Evolutionary conservation across 2,888 invertebrate genomes (phyloP).

Genomic region (Patella ulyssiponensis): DNA sequence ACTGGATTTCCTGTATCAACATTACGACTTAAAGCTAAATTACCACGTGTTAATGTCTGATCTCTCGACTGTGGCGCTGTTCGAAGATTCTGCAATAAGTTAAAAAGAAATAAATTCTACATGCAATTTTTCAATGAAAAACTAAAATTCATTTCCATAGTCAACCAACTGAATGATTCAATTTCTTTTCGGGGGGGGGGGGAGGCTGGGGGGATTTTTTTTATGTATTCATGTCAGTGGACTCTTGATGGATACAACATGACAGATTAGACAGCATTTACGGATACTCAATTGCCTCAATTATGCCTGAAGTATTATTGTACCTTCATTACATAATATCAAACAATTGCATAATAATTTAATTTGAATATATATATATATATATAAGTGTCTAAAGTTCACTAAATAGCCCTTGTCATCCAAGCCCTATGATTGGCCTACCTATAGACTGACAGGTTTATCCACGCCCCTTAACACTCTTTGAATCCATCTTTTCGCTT

Average conservation of each 20-base stretch:
- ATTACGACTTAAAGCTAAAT: slow-evolving; percentile 69
- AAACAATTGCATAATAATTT: no score
- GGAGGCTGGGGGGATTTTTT: background rate
- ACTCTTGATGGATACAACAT: background rate
- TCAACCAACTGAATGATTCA: background rate
- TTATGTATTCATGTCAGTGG: background rate
- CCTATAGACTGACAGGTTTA: no score
- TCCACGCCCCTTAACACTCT: no score
- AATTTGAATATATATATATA: no score
- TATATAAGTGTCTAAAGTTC: no score
- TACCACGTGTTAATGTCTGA: slow-evolving; percentile 70
- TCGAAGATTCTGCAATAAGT: slow-evolving; percentile 67
- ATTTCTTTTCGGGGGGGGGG: background rate
- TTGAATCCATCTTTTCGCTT: no score
- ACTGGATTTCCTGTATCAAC: slow-evolving; percentile 69
- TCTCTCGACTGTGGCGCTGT: slow-evolving; percentile 72
- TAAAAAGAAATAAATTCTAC: background rate
- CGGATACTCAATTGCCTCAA: no score
- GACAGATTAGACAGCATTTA: no score
- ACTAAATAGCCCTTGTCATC: no score
- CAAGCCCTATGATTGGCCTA: no score
- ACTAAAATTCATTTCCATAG: background rate
- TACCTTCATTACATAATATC: no score
- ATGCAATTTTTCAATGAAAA: background rate
- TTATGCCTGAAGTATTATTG: no score